Evolutionary conservation across 1,140 invertebrate genomes (phyloP), one percentile per base, ranked within the genome.

Genomic region (Lanistes nyassanus): DNA sequence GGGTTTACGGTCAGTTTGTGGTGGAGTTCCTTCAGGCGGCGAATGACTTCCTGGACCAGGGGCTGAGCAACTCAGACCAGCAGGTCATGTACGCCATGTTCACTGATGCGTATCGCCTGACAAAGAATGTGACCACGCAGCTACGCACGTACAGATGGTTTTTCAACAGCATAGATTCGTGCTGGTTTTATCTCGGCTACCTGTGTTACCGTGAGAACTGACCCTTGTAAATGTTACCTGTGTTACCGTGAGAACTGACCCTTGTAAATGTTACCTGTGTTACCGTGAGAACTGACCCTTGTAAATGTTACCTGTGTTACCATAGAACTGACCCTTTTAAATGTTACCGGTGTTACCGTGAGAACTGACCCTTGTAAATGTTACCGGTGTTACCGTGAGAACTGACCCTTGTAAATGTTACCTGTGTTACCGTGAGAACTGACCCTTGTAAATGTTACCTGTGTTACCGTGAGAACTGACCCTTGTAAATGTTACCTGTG

Each of bases 51-150:
- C 29, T 85, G 34, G 55, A 55, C 16, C 53, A 72, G 34, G 58
- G 72, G 1, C 58, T 85, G 34, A 81, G 78, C 29, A 81, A 74
- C 55, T 79, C 84, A 2, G 84, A 85, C 29, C 83, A 85, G 56
- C 83, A 85, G 68, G 74, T 83, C 4, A 42, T 84, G n/a, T 80
- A 76, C 51, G 62, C 79, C 36, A 77, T 83, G 75, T 83, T 71
- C 55, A 74, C 75, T n/a, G 29, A 62, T 1, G 56, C 62, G 6
- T 70, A 78, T 23, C 55, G 56, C 19, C 11, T 47, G 16, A 47
- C 26, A 9, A 29, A 80, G 9, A 58, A 74, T 29, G 62, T 76
- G 19, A 42, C 70, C 39, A 71, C 82, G 21, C 31, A 77, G 60
- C 55, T 84, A 16, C 82, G 82, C 65, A n/a, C 79, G 6, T 81